Base-by-base conservation (phyloP, 1,140 invertebrate genomes). In the Nymphalis io region DNA sequence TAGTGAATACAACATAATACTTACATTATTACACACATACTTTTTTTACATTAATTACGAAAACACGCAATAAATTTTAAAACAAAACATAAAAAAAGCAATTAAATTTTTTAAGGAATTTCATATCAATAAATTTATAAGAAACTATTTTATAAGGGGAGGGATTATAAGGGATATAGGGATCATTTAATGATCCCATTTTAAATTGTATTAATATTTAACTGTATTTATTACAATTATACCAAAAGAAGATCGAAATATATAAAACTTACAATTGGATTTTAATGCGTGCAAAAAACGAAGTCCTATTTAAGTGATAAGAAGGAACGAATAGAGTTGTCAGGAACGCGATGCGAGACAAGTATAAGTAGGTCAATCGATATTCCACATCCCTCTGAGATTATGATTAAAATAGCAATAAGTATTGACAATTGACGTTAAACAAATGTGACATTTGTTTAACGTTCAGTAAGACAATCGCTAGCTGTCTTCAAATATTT, bases 341-440 rank as follows among this genome's bases (percentile, higher is more conserved):
- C 48, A 57, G 62, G 62, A 64, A 18, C 48, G 20, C 15, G 33
- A 51, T 18, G 38, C 39, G 18, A 55, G 62, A 64, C 33, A 40
- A 18, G 48, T 53, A 73, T 74, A 83, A 81, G 79, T 83, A 83
- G 81, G 81, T 83, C 81, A 80, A 83, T 83, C 81, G 78, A 83
- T 83, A 83, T 70, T 65, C 63, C 60, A 75, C 75, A 75, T 70
- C 71, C 72, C 68, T 60, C 15, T 40, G 66, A 68, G 63, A 71
- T 59, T 33, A 48, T 72, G 62, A 64, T 64, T 64, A 64, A 64
- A 64, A 64, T 18, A 64, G 62, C 62, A 64, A 64, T 64, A 57
- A 57, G 62, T 64, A 64, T 64, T 64, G 62, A 57, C 51, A 64
- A 64, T 57, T 64, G 48, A 16, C n/a, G n/a, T n/a, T n/a, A n/a